phyloP scores from a whole-genome alignment of 2,113 vertebrate genomes.

The Circaetus gallicus region DNA sequence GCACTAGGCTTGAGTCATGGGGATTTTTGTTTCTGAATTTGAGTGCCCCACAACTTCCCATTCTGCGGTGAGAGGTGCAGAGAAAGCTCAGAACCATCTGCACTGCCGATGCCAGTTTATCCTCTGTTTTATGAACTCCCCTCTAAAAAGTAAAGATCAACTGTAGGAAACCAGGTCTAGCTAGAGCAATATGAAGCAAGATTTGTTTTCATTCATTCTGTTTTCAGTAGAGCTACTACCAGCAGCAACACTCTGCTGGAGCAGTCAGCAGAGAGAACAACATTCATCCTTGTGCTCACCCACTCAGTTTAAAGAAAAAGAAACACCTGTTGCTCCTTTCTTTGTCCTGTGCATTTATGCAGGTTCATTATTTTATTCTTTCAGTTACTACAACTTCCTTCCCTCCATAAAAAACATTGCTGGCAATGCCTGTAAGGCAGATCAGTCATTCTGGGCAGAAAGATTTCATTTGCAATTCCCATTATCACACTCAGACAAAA shows the following conservation, averaged over 20 bases:
- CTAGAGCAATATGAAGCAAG: background rate
- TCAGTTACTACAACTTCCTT: background rate
- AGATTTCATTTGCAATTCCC: conserved; percentile 11
- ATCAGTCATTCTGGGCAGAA: background rate
- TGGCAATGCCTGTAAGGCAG: background rate
- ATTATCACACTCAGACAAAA: conserved; percentile 9
- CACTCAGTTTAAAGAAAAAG: background rate
- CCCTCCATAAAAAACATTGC: background rate
- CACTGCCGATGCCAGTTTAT: fast-evolving
- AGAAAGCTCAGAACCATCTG: background rate
- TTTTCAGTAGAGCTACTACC: background rate
- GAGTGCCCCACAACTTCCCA: background rate
- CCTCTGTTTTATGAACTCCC: background rate
- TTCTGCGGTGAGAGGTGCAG: background rate
- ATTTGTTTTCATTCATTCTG: background rate
- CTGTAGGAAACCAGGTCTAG: background rate
- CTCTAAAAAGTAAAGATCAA: background rate
- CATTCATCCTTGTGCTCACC: background rate
- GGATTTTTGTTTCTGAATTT: background rate
- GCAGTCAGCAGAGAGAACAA: background rate
- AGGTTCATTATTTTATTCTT: background rate
- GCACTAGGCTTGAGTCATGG: background rate
- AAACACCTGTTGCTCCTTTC: background rate
- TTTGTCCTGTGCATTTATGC: background rate
- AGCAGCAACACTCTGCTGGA: background rate